Evolutionary conservation across 2,888 invertebrate genomes (phyloP), one percentile per base, ranked within the genome.

Genomic region (Diarsia dahlii): DNA sequence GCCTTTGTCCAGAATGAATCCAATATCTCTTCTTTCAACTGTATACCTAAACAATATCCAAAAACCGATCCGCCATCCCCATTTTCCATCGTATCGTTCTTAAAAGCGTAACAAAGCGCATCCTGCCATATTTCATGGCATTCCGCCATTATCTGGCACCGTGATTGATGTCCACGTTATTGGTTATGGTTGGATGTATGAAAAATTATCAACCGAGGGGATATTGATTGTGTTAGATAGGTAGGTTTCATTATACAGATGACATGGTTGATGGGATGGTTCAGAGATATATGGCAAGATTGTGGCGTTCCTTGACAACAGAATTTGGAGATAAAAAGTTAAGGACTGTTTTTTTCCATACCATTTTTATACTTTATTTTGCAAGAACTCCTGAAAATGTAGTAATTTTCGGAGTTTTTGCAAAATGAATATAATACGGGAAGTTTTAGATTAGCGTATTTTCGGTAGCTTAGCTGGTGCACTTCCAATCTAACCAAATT

Each of bases 161-260:
- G 71, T 81, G 83, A 81, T 81, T 81, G 84, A 81, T 81, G 79
- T 54, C 39, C 60, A 50, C 79, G 23, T 65, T 74, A 81, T 74
- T 68, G 79, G 74, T 50, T 74, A 65, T 69, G 64, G 83, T 81
- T 6, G 60, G 67, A 5, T 46, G 34, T 60, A 71, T 81, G 83
- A 81, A 81, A 81, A 83, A 83, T 74, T 78, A 74, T 70, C 56
- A n/a, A 10, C 4, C 3, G 46, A 70, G 18, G 56, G 50, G 79
- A 4, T 81, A 71, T 78, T 74, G 70, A 74, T 81, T 69, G 39
- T 71, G n/a, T 48, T 56, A 34, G n/a, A 8, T 60, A 28, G 4
- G 4, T 6, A 58, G 50, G 28, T 48, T 63, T 20, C n/a, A 50
- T 39, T 8, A 39, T 39, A 2, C 39, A 39, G 6, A 39, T 39